Evolutionary conservation across 2,797 vertebrate species (phyloP), one percentile per base, ranked within the genome.

Genomic region (Trematomus bernacchii): DNA sequence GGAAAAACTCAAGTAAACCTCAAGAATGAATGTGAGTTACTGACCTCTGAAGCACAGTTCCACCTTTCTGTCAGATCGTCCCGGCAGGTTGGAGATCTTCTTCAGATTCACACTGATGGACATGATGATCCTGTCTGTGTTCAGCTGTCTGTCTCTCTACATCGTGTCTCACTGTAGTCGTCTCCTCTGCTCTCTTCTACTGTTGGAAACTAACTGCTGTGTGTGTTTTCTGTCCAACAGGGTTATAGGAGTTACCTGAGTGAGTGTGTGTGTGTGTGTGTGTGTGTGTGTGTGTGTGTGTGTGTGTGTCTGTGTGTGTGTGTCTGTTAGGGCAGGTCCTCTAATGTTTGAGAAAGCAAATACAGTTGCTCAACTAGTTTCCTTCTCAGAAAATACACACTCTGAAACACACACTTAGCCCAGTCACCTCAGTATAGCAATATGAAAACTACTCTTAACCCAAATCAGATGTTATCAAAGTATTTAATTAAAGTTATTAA

Each of bases 61-160:
- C 6, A 97, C 96, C 87, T 96, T 97, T 70, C 96, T 89, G 88
- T 97, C 96, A 0, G 93, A 95, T 60, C 78, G 91, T 47, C 97
- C 97, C 0, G 96, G 96, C 54, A 99, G 92, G 71, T 95, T 95
- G 68, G 87, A 95, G 62, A 99, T 92, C 87, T 84, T 94, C 77
- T 80, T 94, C 73, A 99, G 87, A 33, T 70, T 76, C 13, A 97
- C 93, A 0, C 84, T 96, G 85, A 99, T 96, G 73, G 97, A 96
- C 97, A 98, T 98, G 87, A 75, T 79, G 64, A 33, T 47, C n/a
- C 11, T 4, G 21, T 51, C 18, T n/a, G 21, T 6, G 44, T 33
- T 1, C 16, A 73, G 53, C 64, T 43, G 64, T 57, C 6, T 44
- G 43, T 30, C 43, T 6, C 42, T 37, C 59, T 65, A 79, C 81